Conservation (phyloP, 2,797 vertebrate species). For the Oreortyx pictus region DNA sequence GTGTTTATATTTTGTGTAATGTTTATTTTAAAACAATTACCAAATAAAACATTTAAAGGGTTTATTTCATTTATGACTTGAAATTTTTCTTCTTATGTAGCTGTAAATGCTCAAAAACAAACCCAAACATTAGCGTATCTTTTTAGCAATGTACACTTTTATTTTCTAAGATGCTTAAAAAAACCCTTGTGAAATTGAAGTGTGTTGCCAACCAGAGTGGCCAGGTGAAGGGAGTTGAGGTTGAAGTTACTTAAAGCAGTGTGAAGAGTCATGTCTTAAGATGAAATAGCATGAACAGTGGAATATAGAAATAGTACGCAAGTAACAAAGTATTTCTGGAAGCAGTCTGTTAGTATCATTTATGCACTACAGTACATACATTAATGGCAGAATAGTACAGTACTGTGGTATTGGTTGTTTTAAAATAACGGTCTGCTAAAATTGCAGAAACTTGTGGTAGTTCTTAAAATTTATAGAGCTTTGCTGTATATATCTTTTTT, state of each 20-base stretch:
- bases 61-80: not conserved
- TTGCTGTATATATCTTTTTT: no score
- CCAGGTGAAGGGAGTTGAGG: not conserved
- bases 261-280: not conserved
- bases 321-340: not conserved
- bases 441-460: not conserved
- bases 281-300: not conserved
- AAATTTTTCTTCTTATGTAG: not conserved
- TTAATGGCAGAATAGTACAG: not conserved
- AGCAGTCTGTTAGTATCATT: not conserved
- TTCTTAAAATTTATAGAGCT: not conserved
- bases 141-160: not conserved
- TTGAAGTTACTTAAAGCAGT: not conserved
- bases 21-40: not conserved
- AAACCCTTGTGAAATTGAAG: not conserved
- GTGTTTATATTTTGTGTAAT: not conserved
- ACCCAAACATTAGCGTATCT: not conserved
- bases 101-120: not conserved
- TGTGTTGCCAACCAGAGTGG: accelerated
- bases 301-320: not conserved
- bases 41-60: not conserved
- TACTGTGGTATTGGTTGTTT: not conserved
- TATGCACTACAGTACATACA: not conserved
- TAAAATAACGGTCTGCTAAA: not conserved
- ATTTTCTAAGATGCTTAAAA: not conserved